Evolutionary conservation across 2,888 invertebrate genomes (phyloP).

Genomic region (Cynaeus angustus): DNA sequence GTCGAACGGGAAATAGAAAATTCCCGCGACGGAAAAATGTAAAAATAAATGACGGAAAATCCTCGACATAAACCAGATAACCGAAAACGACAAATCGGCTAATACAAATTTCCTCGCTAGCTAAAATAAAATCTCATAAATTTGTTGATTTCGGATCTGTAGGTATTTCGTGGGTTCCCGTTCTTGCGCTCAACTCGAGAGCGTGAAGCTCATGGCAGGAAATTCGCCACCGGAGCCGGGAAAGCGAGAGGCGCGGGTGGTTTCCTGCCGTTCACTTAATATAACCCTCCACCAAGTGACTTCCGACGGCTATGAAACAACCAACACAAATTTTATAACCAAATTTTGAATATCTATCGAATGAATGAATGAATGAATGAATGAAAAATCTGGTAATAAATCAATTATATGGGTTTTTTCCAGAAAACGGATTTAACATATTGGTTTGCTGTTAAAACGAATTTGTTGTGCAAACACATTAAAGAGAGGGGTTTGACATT

Average conservation of each 20-base stretch:
- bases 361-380: no score
- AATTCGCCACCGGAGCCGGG: conserved; percentile 65
- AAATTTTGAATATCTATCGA: conserved; percentile 1
- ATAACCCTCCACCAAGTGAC: conserved; percentile 48
- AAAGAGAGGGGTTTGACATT: neutral
- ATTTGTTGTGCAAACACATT: neutral
- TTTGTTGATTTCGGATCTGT: conserved; percentile 51
- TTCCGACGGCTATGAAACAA: conserved; percentile 47
- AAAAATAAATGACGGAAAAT: conserved; percentile 62
- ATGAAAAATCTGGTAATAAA: no score
- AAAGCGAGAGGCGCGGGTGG: conserved; percentile 62
- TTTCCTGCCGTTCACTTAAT: conserved; percentile 60
- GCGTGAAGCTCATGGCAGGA: conserved; percentile 57
- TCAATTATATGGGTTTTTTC: neutral
- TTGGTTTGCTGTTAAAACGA: neutral
- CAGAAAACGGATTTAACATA: no score
- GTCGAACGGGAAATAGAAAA: conserved; percentile 51
- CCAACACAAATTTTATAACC: conserved; percentile 19
- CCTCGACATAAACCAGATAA: conserved; percentile 60
- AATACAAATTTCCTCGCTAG: conserved; percentile 64
- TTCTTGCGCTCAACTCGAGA: conserved; percentile 40
- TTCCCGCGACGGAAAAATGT: conserved; percentile 62
- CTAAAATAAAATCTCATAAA: conserved; percentile 61
- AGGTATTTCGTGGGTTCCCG: conserved; percentile 27
- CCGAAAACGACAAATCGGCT: conserved; percentile 64